Percentiles rank a stretch among this genome's conserved stretches.
Conservation (phyloP, 2,888 invertebrate genomes). For the Cheilosia grossa region DNA sequence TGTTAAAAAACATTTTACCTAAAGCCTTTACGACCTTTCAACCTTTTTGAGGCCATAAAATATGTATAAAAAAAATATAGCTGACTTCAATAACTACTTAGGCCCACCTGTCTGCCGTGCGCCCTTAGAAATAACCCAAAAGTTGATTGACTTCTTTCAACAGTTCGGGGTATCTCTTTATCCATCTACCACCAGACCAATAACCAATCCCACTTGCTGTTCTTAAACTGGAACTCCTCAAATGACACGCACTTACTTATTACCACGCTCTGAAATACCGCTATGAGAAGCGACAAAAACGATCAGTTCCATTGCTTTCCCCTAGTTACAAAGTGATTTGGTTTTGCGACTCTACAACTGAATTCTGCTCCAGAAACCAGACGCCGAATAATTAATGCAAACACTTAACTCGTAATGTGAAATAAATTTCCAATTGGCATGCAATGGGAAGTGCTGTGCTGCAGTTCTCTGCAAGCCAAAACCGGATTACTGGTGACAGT, state of each 20-base stretch:
- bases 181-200: no score
- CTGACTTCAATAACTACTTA: no score
- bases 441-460: constrained; percentile 29
- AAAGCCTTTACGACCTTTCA: no score
- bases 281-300: neutral
- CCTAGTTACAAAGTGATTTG: neutral
- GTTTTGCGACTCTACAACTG: neutral
- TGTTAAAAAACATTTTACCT: no score
- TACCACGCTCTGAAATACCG: neutral
- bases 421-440: constrained; percentile 45
- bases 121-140: no score
- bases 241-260: neutral
- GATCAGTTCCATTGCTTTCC: neutral
- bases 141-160: no score
- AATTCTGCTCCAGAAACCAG: neutral
- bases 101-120: no score
- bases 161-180: no score
- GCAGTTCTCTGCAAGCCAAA: constrained; percentile 18
- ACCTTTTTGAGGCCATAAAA: no score
- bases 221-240: neutral
- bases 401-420: neutral
- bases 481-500: constrained; percentile 34
- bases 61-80: no score
- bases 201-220: no score
- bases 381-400: constrained; percentile 39